Base-by-base conservation (phyloP, 1,140 invertebrate species). In the Phortica variegata region DNA sequence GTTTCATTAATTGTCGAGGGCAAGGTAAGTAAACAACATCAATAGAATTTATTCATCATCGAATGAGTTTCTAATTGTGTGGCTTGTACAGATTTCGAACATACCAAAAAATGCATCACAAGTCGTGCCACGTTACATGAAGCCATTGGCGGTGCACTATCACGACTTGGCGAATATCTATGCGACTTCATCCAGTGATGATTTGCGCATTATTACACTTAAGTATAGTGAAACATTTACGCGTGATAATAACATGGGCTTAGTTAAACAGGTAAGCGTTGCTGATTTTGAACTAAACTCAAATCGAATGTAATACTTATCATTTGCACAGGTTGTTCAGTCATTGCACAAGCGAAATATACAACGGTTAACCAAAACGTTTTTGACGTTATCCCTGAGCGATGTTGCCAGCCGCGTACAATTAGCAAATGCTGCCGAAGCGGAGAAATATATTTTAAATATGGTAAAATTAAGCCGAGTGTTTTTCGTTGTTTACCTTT, bases 341-440 rank as follows among this genome's bases (percentile, higher is more conserved):
- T 91, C 90, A 46, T 83, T 97, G 63, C 93, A 93, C 70, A 97
- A 95, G 78, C 95, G 95, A 75, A 97, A 95, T 79, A 98, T 98
- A 62, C 93, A 97, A 78, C 85, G 93, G 73, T 80, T 98, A 41
- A 98, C 95, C 23, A 97, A 97, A 79, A 98, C 95, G 29, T 98
- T 98, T 77, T 81, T 98, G 53, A 98, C 95, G 1, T 79, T 98
- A 38, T 97, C 93, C 20, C 79, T 98, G 46, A 84, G 85, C 50
- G 96, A 98, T 81, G 93, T 98, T 48, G 95, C 94, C 2, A 89
- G 88, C 60, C 81, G 94, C 66, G 93, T 95, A 18, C 89, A 93
- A 56, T 79, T 98, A 26, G 75, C 87, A 18, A 85, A 87, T 45
- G 88, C 92, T 9, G 79, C 82, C 13, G 91, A 95, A 77, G 95